Percentiles rank a stretch among this genome's conserved stretches.
phyloP scores from a whole-genome alignment of 1,140 invertebrate species.

The Acromyrmex charruanus region DNA sequence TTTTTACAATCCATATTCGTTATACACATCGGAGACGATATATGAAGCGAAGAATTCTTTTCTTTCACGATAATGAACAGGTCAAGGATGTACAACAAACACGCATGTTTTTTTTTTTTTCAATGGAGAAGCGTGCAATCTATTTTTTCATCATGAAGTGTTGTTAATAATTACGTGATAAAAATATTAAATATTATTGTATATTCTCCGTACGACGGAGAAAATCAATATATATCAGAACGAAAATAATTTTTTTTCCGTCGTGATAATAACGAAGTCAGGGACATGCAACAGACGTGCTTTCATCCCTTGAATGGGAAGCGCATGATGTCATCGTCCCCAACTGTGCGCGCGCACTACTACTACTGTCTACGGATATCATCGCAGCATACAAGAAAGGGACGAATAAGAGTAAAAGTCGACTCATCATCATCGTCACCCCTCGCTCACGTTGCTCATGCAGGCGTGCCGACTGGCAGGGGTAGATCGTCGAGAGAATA shows the following conservation, averaged over 20 bases:
- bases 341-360: constrained; percentile 27
- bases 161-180: neutral
- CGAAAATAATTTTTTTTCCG: neutral
- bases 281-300: constrained; percentile 25
- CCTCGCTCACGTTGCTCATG: neutral
- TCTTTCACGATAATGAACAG: neutral
- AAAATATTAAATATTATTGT: constrained; percentile 11
- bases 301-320: constrained; percentile 60
- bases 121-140: neutral
- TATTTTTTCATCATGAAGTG: no score
- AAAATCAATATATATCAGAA: neutral
- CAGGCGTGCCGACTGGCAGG: constrained; percentile 42
- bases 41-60: neutral
- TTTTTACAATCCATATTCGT: neutral
- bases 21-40: neutral
- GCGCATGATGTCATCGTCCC: constrained; percentile 54
- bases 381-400: neutral
- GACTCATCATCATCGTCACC: constrained; percentile 43
- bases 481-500: constrained; percentile 72
- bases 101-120: neutral
- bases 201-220: neutral
- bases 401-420: neutral
- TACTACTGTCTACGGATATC: neutral
- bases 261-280: neutral
- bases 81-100: neutral